phyloP scores from a whole-genome alignment of 2,888 invertebrate genomes.

The Ethmia dodecea region DNA sequence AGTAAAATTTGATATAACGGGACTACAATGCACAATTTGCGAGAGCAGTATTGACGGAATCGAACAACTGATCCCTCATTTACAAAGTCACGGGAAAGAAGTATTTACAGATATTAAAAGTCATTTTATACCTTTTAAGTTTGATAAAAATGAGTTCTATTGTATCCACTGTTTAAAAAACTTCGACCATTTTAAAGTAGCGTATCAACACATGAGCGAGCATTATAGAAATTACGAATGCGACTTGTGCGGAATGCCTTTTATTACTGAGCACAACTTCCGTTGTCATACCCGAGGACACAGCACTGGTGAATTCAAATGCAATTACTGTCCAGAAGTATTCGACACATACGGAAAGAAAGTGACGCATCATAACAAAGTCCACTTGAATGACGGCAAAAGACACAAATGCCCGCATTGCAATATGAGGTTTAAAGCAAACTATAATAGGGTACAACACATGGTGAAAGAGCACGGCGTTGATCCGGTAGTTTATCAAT shows the following conservation, averaged over 20 bases:
- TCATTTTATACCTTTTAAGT: constrained; percentile 43
- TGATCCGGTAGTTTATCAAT: no score
- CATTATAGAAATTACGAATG: constrained; percentile 16
- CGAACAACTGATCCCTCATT: constrained; percentile 27
- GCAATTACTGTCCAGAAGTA: constrained; percentile 48
- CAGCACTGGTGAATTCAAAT: constrained; percentile 31
- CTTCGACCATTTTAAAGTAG: constrained; percentile 28
- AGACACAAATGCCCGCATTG: no score
- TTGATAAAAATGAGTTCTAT: constrained; percentile 25
- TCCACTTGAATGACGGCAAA: no score
- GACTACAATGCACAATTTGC: constrained; percentile 29
- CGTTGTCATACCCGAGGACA: constrained; percentile 16
- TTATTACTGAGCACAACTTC: background rate
- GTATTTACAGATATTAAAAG: constrained; percentile 30
- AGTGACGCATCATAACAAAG: no score
- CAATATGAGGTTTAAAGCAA: no score
- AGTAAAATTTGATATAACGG: constrained; percentile 45
- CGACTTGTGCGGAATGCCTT: background rate
- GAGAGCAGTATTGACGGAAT: constrained; percentile 18
- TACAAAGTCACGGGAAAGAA: constrained; percentile 24
- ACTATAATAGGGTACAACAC: no score
- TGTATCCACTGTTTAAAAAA: constrained; percentile 26
- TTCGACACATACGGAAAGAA: constrained; percentile 45
- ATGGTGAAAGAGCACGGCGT: no score
- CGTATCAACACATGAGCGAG: constrained; percentile 19